Percentiles rank a stretch among this genome's conserved stretches.
These are phyloP conservation scores for Sceliomorpha sp. DNA, from an alignment of 2,888 invertebrate genomes.

Conservation along the genomic window DNA sequence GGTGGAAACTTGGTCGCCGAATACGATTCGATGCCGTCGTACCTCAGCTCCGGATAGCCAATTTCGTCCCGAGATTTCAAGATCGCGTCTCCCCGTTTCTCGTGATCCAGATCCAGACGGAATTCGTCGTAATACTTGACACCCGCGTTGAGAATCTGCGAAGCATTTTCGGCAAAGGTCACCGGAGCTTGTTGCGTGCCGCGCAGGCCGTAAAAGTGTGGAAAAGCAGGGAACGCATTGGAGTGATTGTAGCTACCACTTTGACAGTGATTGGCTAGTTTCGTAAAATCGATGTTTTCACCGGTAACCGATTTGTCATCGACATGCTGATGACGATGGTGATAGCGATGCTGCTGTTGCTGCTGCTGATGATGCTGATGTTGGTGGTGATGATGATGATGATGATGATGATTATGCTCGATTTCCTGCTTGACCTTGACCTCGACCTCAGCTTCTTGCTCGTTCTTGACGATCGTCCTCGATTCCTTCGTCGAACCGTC, in stretches of 20 bases:
- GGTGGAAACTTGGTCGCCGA: conserved; percentile 43
- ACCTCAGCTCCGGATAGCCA: conserved; percentile 9
- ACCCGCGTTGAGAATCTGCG: conserved; percentile 2
- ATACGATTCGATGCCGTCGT: conserved; percentile 13
- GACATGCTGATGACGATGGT: background rate
- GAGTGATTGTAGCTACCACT: conserved; percentile 50
- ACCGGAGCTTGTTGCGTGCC: conserved; percentile 15
- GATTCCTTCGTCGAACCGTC: conserved; percentile 58
- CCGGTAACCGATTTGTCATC: conserved; percentile 23
- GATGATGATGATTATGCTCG: conserved; percentile 13
- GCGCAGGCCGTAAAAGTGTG: conserved; percentile 64
- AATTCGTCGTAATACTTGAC: conserved; percentile 21
- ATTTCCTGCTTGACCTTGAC: conserved; percentile 68
- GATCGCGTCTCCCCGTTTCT: conserved; percentile 3
- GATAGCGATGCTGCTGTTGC: background rate
- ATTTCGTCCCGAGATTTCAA: conserved; percentile 12
- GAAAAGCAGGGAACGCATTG: conserved; percentile 62
- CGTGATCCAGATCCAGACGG: conserved; percentile 14
- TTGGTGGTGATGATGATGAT: conserved; percentile 1
- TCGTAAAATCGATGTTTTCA: conserved; percentile 54
- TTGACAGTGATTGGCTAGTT: conserved; percentile 44
- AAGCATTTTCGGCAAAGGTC: conserved; percentile 11
- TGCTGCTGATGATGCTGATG: too few relatives aligned
- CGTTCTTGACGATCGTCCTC: conserved; percentile 56
- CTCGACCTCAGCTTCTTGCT: conserved; percentile 53